Base-by-base conservation (phyloP, 2,888 invertebrate genomes). In the Ganaspis brasiliensis region DNA sequence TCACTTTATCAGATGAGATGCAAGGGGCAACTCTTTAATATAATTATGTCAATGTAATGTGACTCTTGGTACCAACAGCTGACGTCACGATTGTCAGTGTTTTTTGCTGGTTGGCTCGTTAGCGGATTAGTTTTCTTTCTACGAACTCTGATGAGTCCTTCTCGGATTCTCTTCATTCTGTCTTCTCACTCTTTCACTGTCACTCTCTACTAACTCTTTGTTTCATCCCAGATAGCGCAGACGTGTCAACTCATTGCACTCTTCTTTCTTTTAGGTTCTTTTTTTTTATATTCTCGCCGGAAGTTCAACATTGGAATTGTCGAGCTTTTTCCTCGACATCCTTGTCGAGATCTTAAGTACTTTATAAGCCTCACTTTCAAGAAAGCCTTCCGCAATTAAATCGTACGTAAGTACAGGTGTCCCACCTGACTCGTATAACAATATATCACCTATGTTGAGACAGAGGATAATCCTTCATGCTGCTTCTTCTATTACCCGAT, bases 41-140 rank as follows among this genome's bases (percentile, higher is more conserved):
- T 63, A 63, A 63, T 63, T 63, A 63, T 63, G 61, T 63, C 61
- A 63, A 63, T 63, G 61, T 63, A 63, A 63, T 21, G 61, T 37
- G 61, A 63, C 61, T 63, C 61, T 40, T 19, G 19, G 37, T 63
- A 37, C 56, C 56, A 56, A 24, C 61, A 63, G 61, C 35, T 63
- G 61, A 63, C 35, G 61, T 63, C 61, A 63, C 61, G 37, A 63
- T 37, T 63, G 61, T 63, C 61, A 63, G 12, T 63, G 37, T 63
- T 63, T 63, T 63, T 63, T 63, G 61, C 61, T 21, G 12, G 21
- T 63, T 63, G 57, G 72, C 78, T 79, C 75, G 81, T 81, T 81
- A 81, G 72, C 78, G 57, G 76, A 76, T 75, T 72, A 26, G 75
- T 81, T 81, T 74, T 75, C 79, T 77, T 79, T 73, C 59, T 57